Evolutionary conservation across 35 echinoderm and acorn worm species (phyloP), one percentile per base, ranked within the genome.

Genomic region (Ophioderma brevispina): DNA sequence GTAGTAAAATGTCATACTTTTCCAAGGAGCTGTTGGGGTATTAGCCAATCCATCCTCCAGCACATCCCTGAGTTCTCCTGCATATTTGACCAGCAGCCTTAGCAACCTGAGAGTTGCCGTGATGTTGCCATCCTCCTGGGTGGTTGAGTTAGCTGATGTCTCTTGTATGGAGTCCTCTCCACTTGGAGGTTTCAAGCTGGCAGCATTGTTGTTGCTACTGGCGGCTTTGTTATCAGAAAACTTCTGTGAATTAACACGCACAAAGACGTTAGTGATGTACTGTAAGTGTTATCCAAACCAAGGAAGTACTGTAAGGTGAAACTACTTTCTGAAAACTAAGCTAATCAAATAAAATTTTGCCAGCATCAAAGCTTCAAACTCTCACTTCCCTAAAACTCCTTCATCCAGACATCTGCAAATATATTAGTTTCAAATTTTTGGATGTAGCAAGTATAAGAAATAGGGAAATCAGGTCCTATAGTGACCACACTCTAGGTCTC

Each of bases 1-100:
- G 17, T 17, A 46, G 17, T 17, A 46, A 46, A 46, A 70, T 30
- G 6, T 42, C 92, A 89, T 64, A 99, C 97, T 94, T 77, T 99
- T 99, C 97, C 97, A 99, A 30, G 97, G 97, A 80, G 91, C 91
- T 52, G 97, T 99, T 0, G 97, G 97, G 21, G 97, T 99, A 78
- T 56, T 90, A 25, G 97, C 90, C 32, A 95, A 75, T 35, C 97
- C 97, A 39, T 92, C 89, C 64, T 99, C 97, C 84, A 99, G 37
- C 30, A 99, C 97, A 86, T 95, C 87, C 75, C 90, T 91, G 19
- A 99, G 91, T 35, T 99, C 93, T 15, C 88, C 91, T 13, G 97
- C 97, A 84, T 99, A 92, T 76, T 99, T 99, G 59, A 99, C 97
- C 0, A 99, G 88, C 32, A 99, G 56, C 31, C 97, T 59, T n/a